phyloP scores from a whole-genome alignment of 2,888 invertebrate genomes.

The Fabriciana adippe region DNA sequence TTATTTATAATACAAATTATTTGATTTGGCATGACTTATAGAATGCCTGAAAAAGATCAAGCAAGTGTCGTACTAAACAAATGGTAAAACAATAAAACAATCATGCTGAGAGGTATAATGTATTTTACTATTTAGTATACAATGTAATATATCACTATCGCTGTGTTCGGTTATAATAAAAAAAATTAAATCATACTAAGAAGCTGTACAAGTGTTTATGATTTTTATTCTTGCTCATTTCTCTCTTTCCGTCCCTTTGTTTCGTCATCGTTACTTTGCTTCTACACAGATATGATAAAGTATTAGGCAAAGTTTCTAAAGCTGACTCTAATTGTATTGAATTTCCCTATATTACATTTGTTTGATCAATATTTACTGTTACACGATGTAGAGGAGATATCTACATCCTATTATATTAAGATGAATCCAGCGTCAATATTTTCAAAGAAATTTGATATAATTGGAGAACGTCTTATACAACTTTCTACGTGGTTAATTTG shows the following conservation, averaged over 20 bases:
- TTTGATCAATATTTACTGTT: background rate
- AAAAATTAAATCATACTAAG: slow-evolving; percentile 36
- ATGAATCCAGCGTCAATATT: background rate
- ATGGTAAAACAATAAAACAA: slow-evolving; percentile 37
- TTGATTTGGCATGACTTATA: too few relatives aligned
- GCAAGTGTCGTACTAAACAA: background rate
- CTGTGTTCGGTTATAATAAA: slow-evolving; percentile 58
- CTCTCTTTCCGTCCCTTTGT: slow-evolving; percentile 69
- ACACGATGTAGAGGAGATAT: background rate
- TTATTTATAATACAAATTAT: too few relatives aligned
- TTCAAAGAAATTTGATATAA: slow-evolving; percentile 11
- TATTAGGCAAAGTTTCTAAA: background rate
- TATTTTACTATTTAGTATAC: slow-evolving; percentile 42
- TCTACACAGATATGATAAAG: slow-evolving; percentile 2
- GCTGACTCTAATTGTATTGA: slow-evolving; percentile 5
- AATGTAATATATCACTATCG: slow-evolving; percentile 57
- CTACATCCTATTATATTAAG: background rate
- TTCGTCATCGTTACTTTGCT: slow-evolving; percentile 44
- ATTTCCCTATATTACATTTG: background rate
- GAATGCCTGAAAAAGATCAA: too few relatives aligned
- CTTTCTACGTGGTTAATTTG: slow-evolving; percentile 13
- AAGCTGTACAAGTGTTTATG: slow-evolving; percentile 34
- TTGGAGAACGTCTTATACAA: slow-evolving; percentile 4
- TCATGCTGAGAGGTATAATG: slow-evolving; percentile 43
- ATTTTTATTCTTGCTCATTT: slow-evolving; percentile 66